These are phyloP conservation scores for Tethea ocularis DNA, from an alignment of 2,888 invertebrate genomes.

Conservation along the genomic window DNA sequence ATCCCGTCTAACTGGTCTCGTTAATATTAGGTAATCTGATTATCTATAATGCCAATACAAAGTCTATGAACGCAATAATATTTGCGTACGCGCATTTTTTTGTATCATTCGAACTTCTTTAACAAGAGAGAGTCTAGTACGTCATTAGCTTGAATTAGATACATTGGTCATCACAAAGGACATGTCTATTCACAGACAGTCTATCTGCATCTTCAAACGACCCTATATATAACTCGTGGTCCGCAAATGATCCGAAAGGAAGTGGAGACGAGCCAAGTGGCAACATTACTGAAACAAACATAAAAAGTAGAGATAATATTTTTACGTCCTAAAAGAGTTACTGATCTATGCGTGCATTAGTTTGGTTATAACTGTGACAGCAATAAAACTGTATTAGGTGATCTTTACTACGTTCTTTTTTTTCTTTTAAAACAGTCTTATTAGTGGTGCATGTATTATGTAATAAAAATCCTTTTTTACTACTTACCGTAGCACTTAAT, in stretches of 20 bases:
- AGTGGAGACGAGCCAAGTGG: conserved; percentile 36
- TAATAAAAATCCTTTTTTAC: neutral
- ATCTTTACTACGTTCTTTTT: conserved; percentile 18
- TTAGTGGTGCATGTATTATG: conserved; percentile 31
- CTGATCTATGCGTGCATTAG: conserved; percentile 9
- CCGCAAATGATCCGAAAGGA: conserved; percentile 37
- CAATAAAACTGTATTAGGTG: conserved; percentile 14
- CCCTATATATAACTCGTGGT: conserved; percentile 35
- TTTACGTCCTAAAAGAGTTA: conserved; percentile 30
- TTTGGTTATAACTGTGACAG: conserved; percentile 9
- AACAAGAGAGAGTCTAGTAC: neutral
- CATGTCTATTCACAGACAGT: conserved; percentile 32
- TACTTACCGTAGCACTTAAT: neutral
- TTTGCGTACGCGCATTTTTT: conserved; percentile 1
- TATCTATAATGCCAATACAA: conserved; percentile 60
- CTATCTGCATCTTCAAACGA: conserved; percentile 31
- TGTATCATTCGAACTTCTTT: neutral
- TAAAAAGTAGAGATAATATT: conserved; percentile 41
- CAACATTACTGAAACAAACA: conserved; percentile 38
- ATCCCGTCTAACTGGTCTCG: conserved; percentile 63
- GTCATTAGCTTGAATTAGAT: neutral
- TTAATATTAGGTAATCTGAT: conserved; percentile 74
- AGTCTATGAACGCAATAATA: conserved; percentile 32
- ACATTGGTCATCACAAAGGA: conserved; percentile 11
- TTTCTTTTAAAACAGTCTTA: conserved; percentile 34